Evolutionary conservation across 2,797 vertebrate genomes (phyloP), one percentile per base, ranked within the genome.

Genomic region (Gymnoscopelus braueri): DNA sequence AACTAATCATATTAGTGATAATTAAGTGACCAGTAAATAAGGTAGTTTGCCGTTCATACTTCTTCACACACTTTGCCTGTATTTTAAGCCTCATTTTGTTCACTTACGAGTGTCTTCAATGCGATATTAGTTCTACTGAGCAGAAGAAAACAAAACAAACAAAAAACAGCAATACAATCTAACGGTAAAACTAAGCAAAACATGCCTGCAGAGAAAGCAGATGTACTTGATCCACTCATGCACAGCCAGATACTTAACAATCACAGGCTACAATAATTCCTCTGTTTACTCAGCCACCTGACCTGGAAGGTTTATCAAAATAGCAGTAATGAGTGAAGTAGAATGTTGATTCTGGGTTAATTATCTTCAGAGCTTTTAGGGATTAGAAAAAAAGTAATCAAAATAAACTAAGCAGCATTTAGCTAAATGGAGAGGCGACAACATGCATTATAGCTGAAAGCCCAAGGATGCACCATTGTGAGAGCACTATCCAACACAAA

Each of bases 311-410:
- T 57, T 80, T 84, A 89, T 90, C 72, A 84, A 84, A 86, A 83
- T 72, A 47, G 49, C 13, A 0, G 60, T 66, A 74, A 82, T 29
- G 35, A 69, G 69, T 80, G 63, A 71, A 56, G 64, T 63, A 68
- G 87, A 83, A 81, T 87, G 84, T 84, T 82, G 39, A 77, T 74
- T 69, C 73, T 56, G 51, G 78, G 80, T 85, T 89, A 91, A 91
- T 91, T 88, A 88, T 84, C 82, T 88, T 72, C 74, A 80, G 84
- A 83, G 77, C 84, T 70, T 78, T 65, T 13, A 65, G 72, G 89
- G 86, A 91, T 90, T 86, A 90, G 57, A 76, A 3, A 10, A 10
- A 10, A 10, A 10, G n/a, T 3, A 83, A 80, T 85, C 79, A 75
- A 77, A 77, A 73, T 72, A 81, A 75, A 83, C 39, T 44, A 82